Evolutionary conservation across 2,797 vertebrate species (phyloP).

Genomic region (Orestias chungarensis): DNA sequence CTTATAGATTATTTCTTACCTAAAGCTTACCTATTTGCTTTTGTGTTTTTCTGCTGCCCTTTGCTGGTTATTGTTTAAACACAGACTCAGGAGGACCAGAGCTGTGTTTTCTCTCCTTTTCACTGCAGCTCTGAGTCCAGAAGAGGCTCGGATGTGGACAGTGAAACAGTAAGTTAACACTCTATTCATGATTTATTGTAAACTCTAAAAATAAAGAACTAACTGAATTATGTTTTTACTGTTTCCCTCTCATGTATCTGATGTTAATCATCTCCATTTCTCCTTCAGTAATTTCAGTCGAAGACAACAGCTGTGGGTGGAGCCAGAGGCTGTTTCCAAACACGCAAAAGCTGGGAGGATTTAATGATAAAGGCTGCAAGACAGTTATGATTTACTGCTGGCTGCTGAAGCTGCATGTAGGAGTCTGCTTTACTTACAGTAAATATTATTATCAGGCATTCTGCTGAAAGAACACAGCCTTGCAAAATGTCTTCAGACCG

Average conservation of each 20-base stretch:
- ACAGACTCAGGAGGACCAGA: constrained; percentile 91
- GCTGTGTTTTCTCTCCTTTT: constrained; percentile 95
- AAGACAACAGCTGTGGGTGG: constrained; percentile 28
- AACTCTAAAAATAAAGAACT: background rate
- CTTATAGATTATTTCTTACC: background rate
- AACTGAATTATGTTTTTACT: background rate
- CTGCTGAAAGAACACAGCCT: constrained; percentile 13
- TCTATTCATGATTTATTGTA: background rate
- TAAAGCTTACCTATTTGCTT: background rate
- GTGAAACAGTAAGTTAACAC: constrained; percentile 87
- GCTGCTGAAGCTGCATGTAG: constrained; percentile 48
- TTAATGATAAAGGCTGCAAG: constrained; percentile 31
- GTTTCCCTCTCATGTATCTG: background rate
- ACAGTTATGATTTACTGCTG: constrained; percentile 24
- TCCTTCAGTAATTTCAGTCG: constrained; percentile 63
- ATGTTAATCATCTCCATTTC: constrained; percentile 10
- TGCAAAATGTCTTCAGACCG: constrained; percentile 9
- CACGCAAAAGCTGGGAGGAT: constrained; percentile 30
- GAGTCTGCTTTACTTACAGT: constrained; percentile 40
- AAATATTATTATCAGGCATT: constrained; percentile 18
- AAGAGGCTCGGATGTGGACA: constrained; percentile 88
- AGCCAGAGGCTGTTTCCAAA: constrained; percentile 33
- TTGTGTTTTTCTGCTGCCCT: constrained; percentile 36
- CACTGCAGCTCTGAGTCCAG: constrained; percentile 87
- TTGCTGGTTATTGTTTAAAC: constrained; percentile 48